Conservation (phyloP, 2,113 vertebrate genomes). For the Vanacampus margaritifer region DNA sequence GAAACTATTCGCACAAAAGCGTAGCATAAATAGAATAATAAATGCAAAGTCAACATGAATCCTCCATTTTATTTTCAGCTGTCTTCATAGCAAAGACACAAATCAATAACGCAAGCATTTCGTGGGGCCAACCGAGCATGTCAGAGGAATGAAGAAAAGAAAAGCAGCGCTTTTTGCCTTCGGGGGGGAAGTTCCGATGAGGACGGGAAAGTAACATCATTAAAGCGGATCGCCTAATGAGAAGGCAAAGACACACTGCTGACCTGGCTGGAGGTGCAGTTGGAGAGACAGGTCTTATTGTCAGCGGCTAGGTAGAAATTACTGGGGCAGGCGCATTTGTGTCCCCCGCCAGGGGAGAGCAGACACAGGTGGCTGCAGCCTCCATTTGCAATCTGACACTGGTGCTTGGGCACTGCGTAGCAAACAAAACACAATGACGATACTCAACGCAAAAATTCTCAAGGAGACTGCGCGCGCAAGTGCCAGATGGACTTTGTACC, state of each 20-base stretch:
- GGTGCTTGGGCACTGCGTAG: conserved; percentile 84
- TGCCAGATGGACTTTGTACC: conserved; percentile 76
- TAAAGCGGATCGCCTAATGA: too few species aligned
- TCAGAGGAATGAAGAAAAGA: conserved; percentile 13
- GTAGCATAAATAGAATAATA: not conserved
- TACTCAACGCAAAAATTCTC: conserved; percentile 15
- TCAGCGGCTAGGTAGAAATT: conserved; percentile 96
- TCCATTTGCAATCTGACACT: conserved; percentile 89
- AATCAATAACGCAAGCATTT: conserved; percentile 40
- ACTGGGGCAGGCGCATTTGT: conserved; percentile 93
- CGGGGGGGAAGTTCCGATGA: conserved; percentile 19
- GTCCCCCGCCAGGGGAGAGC: conserved; percentile 81
- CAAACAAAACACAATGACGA: conserved; percentile 12
- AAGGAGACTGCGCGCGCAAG: conserved; percentile 3
- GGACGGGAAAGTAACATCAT: conserved; percentile 4
- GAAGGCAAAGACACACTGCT: conserved; percentile 11
- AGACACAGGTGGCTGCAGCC: conserved; percentile 98
- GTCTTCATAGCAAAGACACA: conserved; percentile 36
- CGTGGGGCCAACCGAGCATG: not conserved
- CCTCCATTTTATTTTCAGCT: conserved; percentile 10
- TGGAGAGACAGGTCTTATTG: conserved; percentile 92
- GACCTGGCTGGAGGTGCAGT: conserved; percentile 98
- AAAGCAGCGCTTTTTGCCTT: conserved; percentile 24
- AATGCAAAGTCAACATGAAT: conserved; percentile 22
- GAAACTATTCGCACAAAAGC: conserved; percentile 77